Percentiles rank a stretch among this genome's conserved stretches.
phyloP scores from a whole-genome alignment of 2,113 vertebrate genomes.

The Archilochus colubris region DNA sequence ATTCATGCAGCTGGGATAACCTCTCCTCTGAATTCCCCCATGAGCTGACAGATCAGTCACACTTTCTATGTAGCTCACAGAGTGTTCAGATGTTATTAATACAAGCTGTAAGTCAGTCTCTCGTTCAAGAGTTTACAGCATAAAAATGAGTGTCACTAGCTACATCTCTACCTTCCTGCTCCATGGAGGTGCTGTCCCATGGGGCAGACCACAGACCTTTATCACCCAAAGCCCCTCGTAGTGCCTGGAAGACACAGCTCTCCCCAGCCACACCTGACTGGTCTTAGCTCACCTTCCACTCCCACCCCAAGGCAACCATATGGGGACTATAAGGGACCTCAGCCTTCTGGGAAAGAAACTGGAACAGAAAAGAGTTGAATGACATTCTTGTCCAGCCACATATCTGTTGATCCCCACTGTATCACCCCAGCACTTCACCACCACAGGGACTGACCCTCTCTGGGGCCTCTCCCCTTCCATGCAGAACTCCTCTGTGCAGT shows the following conservation, averaged over 20 bases:
- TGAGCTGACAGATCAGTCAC: not conserved
- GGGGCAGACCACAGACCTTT: not conserved
- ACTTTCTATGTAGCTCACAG: not conserved
- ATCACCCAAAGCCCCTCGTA: not conserved
- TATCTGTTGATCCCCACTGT: not conserved
- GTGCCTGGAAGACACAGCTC: not conserved
- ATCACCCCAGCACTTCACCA: not conserved
- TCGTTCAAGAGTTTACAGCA: not conserved
- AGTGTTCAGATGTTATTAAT: not conserved
- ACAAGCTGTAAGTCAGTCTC: not conserved
- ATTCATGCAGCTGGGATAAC: not conserved
- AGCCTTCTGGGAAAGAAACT: not conserved
- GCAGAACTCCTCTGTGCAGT: not conserved
- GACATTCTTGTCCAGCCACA: not conserved
- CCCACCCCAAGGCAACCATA: not conserved
- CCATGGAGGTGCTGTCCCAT: fast-evolving
- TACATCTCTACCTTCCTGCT: not conserved
- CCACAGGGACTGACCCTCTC: not conserved
- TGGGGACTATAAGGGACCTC: not conserved
- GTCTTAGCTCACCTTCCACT: not conserved
- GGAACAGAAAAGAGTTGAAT: not conserved
- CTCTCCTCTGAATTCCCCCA: not conserved
- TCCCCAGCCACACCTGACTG: not conserved
- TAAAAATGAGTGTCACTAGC: not conserved
- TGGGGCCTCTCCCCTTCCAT: not conserved